Percentiles rank a stretch among this genome's conserved stretches.
These are phyloP conservation scores for Pocillopora damicornis DNA, from an alignment of 64 coral and sea anemone genomes.

Conservation along the genomic window DNA sequence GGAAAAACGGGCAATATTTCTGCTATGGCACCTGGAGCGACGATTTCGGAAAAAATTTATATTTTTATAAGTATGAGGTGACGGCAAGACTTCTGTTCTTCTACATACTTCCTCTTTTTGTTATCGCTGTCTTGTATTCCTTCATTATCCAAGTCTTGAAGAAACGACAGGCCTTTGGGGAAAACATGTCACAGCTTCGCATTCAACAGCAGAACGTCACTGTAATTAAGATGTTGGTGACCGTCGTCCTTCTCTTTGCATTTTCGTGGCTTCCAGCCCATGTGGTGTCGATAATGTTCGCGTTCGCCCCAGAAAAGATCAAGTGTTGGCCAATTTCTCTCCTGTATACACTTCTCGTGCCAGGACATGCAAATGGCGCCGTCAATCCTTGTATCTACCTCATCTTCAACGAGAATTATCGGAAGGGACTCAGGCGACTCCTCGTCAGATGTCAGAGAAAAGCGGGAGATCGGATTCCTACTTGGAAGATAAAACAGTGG, in stretches of 20 bases:
- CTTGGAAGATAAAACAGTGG: conserved; percentile 8
- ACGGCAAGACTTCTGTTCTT: conserved; percentile 34
- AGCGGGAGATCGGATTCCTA: not conserved
- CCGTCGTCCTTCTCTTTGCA: conserved; percentile 68
- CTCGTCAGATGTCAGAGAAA: not conserved
- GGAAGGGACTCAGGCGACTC: conserved; percentile 12
- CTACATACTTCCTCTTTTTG: conserved; percentile 49
- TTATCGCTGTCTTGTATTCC: conserved; percentile 55
- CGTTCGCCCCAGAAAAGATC: not conserved
- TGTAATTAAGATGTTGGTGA: conserved; percentile 74
- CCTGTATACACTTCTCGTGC: conserved; percentile 15
- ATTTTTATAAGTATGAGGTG: conserved; percentile 26
- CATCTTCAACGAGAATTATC: conserved; percentile 61
- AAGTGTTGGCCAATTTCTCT: conserved; percentile 1
- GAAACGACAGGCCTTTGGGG: conserved; percentile 62
- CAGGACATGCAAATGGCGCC: conserved; percentile 61
- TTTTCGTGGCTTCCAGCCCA: conserved; percentile 75
- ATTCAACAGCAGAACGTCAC: conserved; percentile 33
- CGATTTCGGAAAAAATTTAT: not conserved
- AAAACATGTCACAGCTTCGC: conserved; percentile 45
- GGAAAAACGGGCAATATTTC: not conserved
- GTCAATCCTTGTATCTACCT: conserved; percentile 83
- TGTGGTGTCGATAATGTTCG: not conserved
- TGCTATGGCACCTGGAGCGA: conserved; percentile 36
- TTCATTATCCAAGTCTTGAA: conserved; percentile 59